These are phyloP conservation scores for Melinaea marsaeus DNA, from an alignment of 2,888 invertebrate species.

Conservation along the genomic window DNA sequence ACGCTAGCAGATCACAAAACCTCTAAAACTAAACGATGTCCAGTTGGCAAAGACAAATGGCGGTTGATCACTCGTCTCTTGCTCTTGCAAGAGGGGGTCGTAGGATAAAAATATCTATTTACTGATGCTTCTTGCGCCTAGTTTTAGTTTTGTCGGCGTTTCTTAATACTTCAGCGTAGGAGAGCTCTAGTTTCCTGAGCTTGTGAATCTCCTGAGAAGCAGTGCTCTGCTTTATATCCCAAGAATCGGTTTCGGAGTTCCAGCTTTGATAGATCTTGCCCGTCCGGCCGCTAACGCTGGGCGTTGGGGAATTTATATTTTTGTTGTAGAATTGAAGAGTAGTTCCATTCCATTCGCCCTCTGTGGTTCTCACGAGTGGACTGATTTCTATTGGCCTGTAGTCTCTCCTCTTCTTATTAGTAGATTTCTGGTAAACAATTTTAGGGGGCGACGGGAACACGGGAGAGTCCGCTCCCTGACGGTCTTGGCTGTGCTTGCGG, in stretches of 20 bases:
- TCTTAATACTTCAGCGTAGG: slow-evolving; percentile 90
- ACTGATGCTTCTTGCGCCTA: slow-evolving; percentile 75
- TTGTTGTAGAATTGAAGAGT: slow-evolving; percentile 84
- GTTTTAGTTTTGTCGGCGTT: slow-evolving; percentile 80
- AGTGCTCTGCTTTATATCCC: slow-evolving; percentile 80
- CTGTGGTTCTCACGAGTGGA: slow-evolving; percentile 63
- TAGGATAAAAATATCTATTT: slow-evolving; percentile 51
- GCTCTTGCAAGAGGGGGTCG: slow-evolving; percentile 66
- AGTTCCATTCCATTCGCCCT: slow-evolving; percentile 82
- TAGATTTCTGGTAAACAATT: slow-evolving; percentile 76
- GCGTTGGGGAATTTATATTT: slow-evolving; percentile 78
- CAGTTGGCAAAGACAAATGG: slow-evolving; percentile 76
- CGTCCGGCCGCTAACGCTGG: slow-evolving; percentile 72
- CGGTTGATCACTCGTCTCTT: slow-evolving; percentile 69
- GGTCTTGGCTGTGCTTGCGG: slow-evolving; percentile 78
- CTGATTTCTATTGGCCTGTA: slow-evolving; percentile 76
- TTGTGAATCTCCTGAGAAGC: slow-evolving; percentile 91
- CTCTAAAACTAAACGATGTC: slow-evolving; percentile 68
- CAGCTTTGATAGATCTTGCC: slow-evolving; percentile 72
- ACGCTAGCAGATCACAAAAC: slow-evolving; percentile 77
- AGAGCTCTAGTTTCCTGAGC: slow-evolving; percentile 87
- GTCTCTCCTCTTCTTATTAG: slow-evolving; percentile 79
- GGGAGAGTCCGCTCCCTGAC: slow-evolving; percentile 83
- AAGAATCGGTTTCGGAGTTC: slow-evolving; percentile 70
- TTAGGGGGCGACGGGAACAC: slow-evolving; percentile 83